Percentiles rank a stretch among this genome's conserved stretches.
These are phyloP conservation scores for Labia minor DNA, from an alignment of 2,888 invertebrate species.

Conservation along the genomic window DNA sequence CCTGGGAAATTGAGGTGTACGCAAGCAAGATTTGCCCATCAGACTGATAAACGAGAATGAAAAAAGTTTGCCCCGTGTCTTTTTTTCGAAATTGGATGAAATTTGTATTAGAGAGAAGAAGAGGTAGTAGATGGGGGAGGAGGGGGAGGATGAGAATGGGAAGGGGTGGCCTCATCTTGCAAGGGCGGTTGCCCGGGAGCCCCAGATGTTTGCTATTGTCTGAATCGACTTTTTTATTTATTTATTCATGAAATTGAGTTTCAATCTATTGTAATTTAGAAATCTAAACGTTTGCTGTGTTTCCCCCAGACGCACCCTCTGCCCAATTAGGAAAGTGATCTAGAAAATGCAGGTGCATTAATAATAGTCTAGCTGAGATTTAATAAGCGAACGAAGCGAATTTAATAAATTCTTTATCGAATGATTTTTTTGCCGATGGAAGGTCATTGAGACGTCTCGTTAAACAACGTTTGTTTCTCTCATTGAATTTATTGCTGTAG, in stretches of 20 bases:
- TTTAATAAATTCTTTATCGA: too few species aligned
- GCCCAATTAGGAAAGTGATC: too few species aligned
- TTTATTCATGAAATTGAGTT: conserved; percentile 13
- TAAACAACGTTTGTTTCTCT: background rate
- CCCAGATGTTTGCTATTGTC: conserved; percentile 13
- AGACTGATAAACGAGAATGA: conserved; percentile 13
- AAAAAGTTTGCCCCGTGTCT: conserved; percentile 9
- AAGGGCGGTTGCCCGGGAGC: conserved; percentile 2
- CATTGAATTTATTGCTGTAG: background rate
- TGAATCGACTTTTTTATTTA: conserved; percentile 3
- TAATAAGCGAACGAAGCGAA: too few species aligned
- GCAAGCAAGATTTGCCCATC: conserved; percentile 13
- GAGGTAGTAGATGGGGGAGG: background rate
- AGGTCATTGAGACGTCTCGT: too few species aligned
- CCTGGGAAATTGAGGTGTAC: conserved; percentile 3
- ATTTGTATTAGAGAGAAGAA: conserved; percentile 5
- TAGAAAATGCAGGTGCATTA: too few species aligned
- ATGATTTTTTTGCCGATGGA: too few species aligned
- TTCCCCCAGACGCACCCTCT: too few species aligned
- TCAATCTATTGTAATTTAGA: background rate
- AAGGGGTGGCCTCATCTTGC: background rate
- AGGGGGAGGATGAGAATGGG: background rate
- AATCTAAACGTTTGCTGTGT: background rate
- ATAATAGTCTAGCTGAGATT: too few species aligned
- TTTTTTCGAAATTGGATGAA: conserved; percentile 13